A percentile compares a stretch with the other conserved stretches of the same genome.
Evolutionary conservation across 1,140 invertebrate species (phyloP).

Genomic region (Nymphalis io): DNA sequence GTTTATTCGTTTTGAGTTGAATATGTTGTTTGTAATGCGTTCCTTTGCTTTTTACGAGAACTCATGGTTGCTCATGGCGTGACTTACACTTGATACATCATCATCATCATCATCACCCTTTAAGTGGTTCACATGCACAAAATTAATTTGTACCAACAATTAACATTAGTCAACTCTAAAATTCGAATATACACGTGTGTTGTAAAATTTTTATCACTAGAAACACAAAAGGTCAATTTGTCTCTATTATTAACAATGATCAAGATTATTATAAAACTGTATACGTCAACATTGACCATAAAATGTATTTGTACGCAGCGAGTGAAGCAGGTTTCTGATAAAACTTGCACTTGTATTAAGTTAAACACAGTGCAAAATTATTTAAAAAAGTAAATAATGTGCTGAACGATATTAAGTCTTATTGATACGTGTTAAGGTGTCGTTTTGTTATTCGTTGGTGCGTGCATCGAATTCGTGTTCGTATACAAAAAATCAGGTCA

Average conservation of each 20-base stretch:
- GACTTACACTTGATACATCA: too few relatives aligned
- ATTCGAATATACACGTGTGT: not conserved
- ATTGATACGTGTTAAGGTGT: constrained; percentile 22
- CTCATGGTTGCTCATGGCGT: too few relatives aligned
- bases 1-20: constrained; percentile 1
- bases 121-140: too few relatives aligned
- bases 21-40: not conserved
- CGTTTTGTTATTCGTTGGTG: constrained; percentile 20
- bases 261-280: constrained; percentile 10
- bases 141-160: too few relatives aligned
- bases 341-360: constrained; percentile 33
- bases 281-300: constrained; percentile 21
- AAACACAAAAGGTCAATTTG: not conserved
- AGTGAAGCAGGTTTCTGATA: constrained; percentile 35
- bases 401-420: constrained; percentile 19
- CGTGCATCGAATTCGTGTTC: constrained; percentile 43
- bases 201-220: not conserved
- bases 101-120: too few relatives aligned
- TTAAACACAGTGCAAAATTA: constrained; percentile 33
- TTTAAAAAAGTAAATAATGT: constrained; percentile 22
- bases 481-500: constrained; percentile 55
- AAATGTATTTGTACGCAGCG: constrained; percentile 29
- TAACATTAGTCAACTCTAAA: not conserved
- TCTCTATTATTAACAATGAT: constrained; percentile 2
- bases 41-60: not conserved